phyloP scores from a whole-genome alignment of 2,797 vertebrate genomes.

The Carcharodon carcharias region DNA sequence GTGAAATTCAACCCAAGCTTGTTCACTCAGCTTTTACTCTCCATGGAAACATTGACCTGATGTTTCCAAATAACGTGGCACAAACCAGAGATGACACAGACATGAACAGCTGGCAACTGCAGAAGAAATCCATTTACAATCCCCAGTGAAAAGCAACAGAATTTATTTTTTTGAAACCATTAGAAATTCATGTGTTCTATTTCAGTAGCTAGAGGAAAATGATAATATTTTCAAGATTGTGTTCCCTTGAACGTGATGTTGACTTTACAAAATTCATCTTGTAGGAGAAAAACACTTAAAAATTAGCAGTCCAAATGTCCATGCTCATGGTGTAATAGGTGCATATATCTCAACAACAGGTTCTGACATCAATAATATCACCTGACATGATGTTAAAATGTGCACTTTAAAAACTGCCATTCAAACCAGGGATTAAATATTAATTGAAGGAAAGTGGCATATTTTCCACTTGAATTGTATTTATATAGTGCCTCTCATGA shows the following conservation, averaged over 20 bases:
- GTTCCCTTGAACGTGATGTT: background rate
- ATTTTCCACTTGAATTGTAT: conserved; percentile 19
- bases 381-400: background rate
- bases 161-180: background rate
- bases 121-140: background rate
- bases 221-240: background rate
- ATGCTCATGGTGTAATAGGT: background rate
- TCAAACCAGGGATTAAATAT: conserved; percentile 16
- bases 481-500: background rate
- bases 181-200: background rate
- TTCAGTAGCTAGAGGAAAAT: background rate
- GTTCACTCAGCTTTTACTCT: background rate
- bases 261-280: background rate
- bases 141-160: background rate
- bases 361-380: background rate
- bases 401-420: background rate
- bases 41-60: background rate
- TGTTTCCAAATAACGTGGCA: background rate
- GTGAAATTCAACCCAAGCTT: background rate
- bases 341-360: background rate
- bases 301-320: background rate
- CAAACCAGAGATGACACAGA: background rate
- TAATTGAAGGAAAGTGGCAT: conserved; percentile 2
- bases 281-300: background rate
- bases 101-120: background rate